Evolutionary conservation across 1,140 invertebrate species (phyloP).

Genomic region (Brachionus angularis): DNA sequence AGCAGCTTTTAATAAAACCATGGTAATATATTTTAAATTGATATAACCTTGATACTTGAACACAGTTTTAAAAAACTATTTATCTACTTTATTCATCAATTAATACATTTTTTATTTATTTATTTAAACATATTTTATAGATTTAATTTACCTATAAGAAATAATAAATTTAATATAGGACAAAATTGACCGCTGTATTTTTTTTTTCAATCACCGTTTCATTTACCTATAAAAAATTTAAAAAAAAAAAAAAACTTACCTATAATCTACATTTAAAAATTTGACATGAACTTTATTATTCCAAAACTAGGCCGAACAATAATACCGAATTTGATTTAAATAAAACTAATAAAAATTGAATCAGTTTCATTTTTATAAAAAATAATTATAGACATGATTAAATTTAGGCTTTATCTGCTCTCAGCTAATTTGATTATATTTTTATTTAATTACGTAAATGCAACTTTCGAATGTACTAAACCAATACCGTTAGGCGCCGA

Average conservation of each 20-base stretch:
- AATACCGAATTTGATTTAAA: no score
- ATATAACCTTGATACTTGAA: no score
- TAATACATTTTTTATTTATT: no score
- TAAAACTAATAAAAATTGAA: no score
- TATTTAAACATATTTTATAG: not conserved
- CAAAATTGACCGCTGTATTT: conserved; percentile 19
- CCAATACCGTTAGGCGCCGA: conserved; percentile 22
- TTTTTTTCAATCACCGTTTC: conserved; percentile 2
- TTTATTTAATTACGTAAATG: not conserved
- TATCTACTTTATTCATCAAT: no score
- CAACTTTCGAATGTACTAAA: conserved; percentile 34
- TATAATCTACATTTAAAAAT: conserved; percentile 17
- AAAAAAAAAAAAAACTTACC: not conserved
- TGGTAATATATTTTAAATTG: no score
- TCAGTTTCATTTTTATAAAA: no score
- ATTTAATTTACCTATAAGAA: not conserved
- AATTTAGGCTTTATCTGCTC: no score
- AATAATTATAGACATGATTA: no score
- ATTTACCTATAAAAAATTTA: not conserved
- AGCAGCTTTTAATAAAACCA: no score
- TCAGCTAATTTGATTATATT: no score
- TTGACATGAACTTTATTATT: conserved; percentile 38
- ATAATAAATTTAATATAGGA: conserved; percentile 7
- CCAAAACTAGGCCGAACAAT: conserved; percentile 21
- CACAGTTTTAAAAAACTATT: no score